phyloP scores from a whole-genome alignment of 2,797 vertebrate genomes.

The Acomys russatus region DNA sequence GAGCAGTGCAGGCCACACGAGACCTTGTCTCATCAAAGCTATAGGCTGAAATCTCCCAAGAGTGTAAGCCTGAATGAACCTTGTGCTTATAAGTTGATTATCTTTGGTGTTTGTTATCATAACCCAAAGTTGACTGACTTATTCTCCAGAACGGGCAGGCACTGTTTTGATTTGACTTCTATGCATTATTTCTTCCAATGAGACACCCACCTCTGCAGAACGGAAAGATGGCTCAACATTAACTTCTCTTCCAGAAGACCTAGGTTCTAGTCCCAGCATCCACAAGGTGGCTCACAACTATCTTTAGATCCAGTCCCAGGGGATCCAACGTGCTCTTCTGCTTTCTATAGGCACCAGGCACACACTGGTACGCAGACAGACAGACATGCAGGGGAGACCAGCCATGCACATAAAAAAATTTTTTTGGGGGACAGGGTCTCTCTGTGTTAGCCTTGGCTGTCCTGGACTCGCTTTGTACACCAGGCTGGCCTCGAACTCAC shows the following conservation, averaged over 20 bases:
- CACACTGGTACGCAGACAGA: not conserved
- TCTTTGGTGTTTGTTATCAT: not conserved
- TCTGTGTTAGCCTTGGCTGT: too few relatives aligned
- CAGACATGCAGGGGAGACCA: not conserved
- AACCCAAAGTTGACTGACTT: not conserved
- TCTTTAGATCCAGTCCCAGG: not conserved
- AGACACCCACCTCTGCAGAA: not conserved
- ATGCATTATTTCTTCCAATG: conserved; percentile 2
- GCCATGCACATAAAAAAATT: not conserved
- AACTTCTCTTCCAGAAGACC: not conserved
- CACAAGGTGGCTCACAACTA: not conserved
- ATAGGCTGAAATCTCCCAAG: not conserved
- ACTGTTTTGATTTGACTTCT: not conserved
- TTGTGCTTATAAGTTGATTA: not conserved
- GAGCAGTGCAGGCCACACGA: not conserved
- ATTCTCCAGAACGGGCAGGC: not conserved
- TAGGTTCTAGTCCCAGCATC: not conserved
- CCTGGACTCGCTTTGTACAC: too few relatives aligned
- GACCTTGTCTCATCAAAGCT: not conserved
- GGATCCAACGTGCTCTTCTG: not conserved
- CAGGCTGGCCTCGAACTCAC: too few relatives aligned
- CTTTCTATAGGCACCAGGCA: not conserved
- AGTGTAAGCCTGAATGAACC: not conserved
- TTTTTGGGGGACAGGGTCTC: too few relatives aligned
- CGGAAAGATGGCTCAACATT: not conserved